Evolutionary conservation across 2,797 vertebrate species (phyloP), one percentile per base, ranked within the genome.

Genomic region (Dendrocincla fuliginosa): DNA sequence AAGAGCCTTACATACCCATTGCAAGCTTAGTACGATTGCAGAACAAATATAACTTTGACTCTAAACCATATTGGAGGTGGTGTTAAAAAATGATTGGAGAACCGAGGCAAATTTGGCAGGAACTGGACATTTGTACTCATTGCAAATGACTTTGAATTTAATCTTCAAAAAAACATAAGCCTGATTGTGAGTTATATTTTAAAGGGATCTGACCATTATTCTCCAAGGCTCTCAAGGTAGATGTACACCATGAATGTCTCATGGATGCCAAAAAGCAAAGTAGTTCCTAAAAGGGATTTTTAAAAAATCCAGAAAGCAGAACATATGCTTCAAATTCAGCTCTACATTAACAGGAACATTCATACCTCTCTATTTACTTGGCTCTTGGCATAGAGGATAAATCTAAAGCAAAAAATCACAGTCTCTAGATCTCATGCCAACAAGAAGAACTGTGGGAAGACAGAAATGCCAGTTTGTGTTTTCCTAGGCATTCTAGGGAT

Each of bases 21-120:
- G 73, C 68, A 88, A 91, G 83, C 57, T 68, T 71, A 86, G 60
- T 53, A 85, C 22, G 53, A 68, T 9, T 88, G 61, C 50, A 93
- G 85, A 91, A 80, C n/a, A 95, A 89, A 96, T 81, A 95, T 91
- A 91, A 84, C 69, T 89, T 88, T 75, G 52, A 87, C 49, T 89
- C 9, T 74, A 91, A 89, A 91, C 67, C 82, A 10, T 50, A 53
- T 9, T 87, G 75, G 64, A 89, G 46, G 25, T 88, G 57, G 73
- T 93, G 84, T 60, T 87, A 61, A 87, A 94, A 94, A 87, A 50
- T 27, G 8, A 59, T 23, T 52, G 79, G 27, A 94, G 87, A 89
- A 87, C 39, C 64, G n/a, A 77, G 68, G 89, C 15, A 93, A 93
- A 92, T 78, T 57, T 95, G 89, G 84, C 79, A 92, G 60, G 44